Base-by-base conservation (phyloP, 2,888 invertebrate genomes). In the Parnassius orleans region DNA sequence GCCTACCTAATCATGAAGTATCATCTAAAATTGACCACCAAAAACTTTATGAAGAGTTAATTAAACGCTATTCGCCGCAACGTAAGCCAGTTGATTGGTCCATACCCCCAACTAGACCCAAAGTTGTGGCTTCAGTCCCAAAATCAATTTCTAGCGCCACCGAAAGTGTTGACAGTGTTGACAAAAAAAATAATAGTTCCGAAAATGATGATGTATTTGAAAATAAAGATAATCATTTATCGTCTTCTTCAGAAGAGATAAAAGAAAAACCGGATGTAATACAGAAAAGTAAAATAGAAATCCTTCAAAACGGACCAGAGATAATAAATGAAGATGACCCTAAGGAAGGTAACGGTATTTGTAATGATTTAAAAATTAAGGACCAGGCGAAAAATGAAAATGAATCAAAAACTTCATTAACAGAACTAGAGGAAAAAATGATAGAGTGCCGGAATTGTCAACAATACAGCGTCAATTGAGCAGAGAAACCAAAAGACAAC, bases 41-140 rank as follows among this genome's bases (percentile, higher is more conserved):
- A 69, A 89, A 90, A 72, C 68, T 90, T 52, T 91, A 89, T 66
- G 90, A 91, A 55, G 86, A 91, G 66, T 76, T 91, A 64, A 76
- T 90, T 19, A 91, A 91, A 69, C 83, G 90, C 62, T 91, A 91
- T 69, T 90, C 91, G 14, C 91, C 91, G 11, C 89, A 90, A 66
- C 84, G 89, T 53, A 90, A 90, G 66, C 89, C 89, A 11, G 69
- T 91, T 12, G 84, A 90, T 73, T 90, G 90, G 90, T 85, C 81
- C 60, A 75, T 91, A 68, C 91, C 91, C 33, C 90, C 91, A 2
- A 91, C 91, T 10, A 84, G 82, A 68, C 90, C 91, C 2, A 80
- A 84, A 68, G 82, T 91, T n/a, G 83, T 91, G 43, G 87, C 81
- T 56, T 87, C 88, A 12, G 86, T 90, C 60, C 87, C 88, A 14